Evolutionary conservation across 2,888 invertebrate species (phyloP), one percentile per base, ranked within the genome.

Genomic region (Lasiommata megera): DNA sequence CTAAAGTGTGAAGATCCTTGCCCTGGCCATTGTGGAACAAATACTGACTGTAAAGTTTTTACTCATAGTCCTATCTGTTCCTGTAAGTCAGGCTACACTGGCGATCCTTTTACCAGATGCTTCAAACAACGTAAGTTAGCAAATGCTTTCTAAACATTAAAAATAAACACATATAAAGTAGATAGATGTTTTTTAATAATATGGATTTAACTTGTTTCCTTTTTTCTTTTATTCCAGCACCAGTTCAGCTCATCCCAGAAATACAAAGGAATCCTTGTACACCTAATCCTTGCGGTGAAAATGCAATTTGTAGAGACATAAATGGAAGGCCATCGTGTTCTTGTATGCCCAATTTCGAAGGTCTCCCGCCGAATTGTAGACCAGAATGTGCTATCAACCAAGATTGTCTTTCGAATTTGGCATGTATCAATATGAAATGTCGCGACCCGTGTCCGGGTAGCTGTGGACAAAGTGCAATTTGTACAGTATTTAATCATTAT

Each of bases 31-130:
- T 95, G 95, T 70, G 95, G 95, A 40, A 84, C 87, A 72, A 93
- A 94, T 69, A 90, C 94, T 3, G 86, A 92, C 37, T 97, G 97
- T 73, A 92, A 93, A 75, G 95, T 95, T 1, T 92, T 94, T 58
- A 95, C 95, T 75, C 96, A 96, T 73, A 95, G 94, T 75, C 96
- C 96, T 1, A 93, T 95, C 69, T 97, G 96, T 77, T 93, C 93
- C 52, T 96, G 96, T 74, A 89, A 86, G 18, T 69, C 80, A 16
- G 90, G 91, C 43, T 92, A 90, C 67, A 93, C 92, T 14, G 95
- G 95, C 14, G 94, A 95, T 83, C 94, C 95, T n/a, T 93, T 94
- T 69, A 92, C 92, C 31, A 92, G 93, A 68, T 95, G 95, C 71
- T 92, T 88, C 67, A 80, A 86, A 43, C 79, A 90, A 76, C 83